A percentile compares a stretch with the other conserved stretches of the same genome.
Conservation (phyloP, 2,113 vertebrate genomes). For the Dinomys branickii region DNA sequence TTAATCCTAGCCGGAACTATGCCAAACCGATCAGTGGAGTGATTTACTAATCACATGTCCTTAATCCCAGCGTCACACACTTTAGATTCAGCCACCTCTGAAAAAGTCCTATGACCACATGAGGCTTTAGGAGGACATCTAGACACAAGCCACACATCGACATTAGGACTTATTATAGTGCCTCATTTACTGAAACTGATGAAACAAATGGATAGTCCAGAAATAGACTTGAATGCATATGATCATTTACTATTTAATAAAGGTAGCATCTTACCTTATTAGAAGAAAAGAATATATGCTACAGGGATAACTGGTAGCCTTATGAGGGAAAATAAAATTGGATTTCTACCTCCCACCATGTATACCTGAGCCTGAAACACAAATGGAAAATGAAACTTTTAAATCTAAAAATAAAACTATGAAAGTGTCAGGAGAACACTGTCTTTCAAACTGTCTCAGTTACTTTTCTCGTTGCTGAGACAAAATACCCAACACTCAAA, state of each 20-base stretch:
- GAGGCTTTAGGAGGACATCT: not conserved
- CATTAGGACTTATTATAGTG: not conserved
- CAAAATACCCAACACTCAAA: not conserved
- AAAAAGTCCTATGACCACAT: not conserved
- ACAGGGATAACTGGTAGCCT: not conserved
- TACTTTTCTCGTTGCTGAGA: not conserved
- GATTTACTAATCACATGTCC: not conserved
- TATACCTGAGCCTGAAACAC: not conserved
- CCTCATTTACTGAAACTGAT: not conserved
- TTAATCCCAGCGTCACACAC: not conserved
- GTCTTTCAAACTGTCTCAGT: not conserved
- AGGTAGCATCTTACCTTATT: not conserved
- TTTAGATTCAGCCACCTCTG: not conserved
- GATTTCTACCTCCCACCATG: not conserved
- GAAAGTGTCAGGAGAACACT: not conserved
- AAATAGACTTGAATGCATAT: not conserved
- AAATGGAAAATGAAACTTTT: slow-evolving; percentile 41
- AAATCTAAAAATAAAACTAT: not conserved
- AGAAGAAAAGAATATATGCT: not conserved
- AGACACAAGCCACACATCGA: not conserved
- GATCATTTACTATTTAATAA: not conserved
- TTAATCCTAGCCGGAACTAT: not conserved
- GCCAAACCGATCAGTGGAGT: not conserved
- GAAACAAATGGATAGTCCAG: not conserved
- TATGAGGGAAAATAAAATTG: not conserved